Percentiles rank a stretch among this genome's conserved stretches.
These are phyloP conservation scores for Xyrauchen texanus DNA, from an alignment of 2,113 vertebrate species.

Conservation along the genomic window DNA sequence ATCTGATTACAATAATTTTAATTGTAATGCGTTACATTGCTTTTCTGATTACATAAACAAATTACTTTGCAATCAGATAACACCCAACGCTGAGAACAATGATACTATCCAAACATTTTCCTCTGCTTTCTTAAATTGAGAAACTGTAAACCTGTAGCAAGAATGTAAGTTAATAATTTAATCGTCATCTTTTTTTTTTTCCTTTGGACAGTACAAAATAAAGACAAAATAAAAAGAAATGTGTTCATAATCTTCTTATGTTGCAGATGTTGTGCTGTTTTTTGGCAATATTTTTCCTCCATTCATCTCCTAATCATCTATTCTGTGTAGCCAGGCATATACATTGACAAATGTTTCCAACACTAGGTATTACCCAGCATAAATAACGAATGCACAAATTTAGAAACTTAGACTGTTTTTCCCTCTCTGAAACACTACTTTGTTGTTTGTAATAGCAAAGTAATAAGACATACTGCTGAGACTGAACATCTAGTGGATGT, in stretches of 20 bases:
- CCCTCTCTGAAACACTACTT: slow-evolving; percentile 49
- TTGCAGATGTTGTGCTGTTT: slow-evolving; percentile 55
- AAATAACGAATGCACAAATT: slow-evolving; percentile 75
- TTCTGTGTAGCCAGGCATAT: slow-evolving; percentile 78
- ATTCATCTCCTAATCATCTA: slow-evolving; percentile 78
- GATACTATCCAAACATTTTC: no score
- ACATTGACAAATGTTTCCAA: slow-evolving; percentile 81
- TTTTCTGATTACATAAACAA: no score
- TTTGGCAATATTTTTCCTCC: slow-evolving; percentile 69
- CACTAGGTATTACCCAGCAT: slow-evolving; percentile 77
- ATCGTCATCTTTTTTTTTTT: no score
- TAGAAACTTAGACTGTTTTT: slow-evolving; percentile 56
- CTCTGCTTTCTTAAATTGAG: no score
- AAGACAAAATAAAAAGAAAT: no score
- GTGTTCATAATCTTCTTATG: not conserved
- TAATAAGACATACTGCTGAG: not conserved
- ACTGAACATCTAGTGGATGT: not conserved
- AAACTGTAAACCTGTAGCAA: no score
- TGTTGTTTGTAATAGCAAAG: not conserved
- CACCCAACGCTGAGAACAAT: no score
- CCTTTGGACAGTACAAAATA: no score
- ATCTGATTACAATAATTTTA: no score
- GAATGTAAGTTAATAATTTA: no score
- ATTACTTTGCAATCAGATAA: no score
- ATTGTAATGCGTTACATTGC: no score